Base-by-base conservation (phyloP, 2,888 invertebrate genomes). In the Nysson spinosus region DNA sequence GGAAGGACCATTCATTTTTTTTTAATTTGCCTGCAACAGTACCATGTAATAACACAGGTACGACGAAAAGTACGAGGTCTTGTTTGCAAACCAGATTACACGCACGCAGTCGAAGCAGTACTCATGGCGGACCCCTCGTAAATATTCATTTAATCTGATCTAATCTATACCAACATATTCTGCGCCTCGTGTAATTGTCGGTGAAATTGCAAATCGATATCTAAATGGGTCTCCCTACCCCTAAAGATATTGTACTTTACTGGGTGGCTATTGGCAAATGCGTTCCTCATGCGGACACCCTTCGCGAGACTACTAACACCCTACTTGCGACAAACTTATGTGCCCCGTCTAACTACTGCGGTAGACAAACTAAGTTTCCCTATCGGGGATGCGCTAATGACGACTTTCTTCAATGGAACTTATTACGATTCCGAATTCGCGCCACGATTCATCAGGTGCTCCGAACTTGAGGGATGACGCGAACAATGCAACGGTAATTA, bases 171-270 rank as follows among this genome's bases (percentile, higher is more conserved):
- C 67, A 70, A 64, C 69, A 69, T 73, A 75, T 67, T 76, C 79
- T 70, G 70, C 70, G 74, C 68, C 67, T 65, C 68, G 69, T 66
- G 75, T 71, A 73, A 75, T 75, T 77, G 71, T 73, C 74, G 68
- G 70, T 49, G 69, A 76, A 79, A 80, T 79, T 76, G 79, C 66
- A 73, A 79, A 78, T 80, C 80, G 81, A 80, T 80, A 80, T 70
- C 73, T 72, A 75, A 79, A 78, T 73, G 71, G 70, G 43, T 49
- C 52, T 62, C 43, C 43, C 46, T 39, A 26, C 56, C 60, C 51
- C 51, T 32, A 50, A 51, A 57, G 63, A 73, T 71, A 78, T 78
- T 67, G 67, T 69, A 62, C 52, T 73, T 76, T 66, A 64, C 67
- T 46, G 62, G 64, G 55, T 61, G 28, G 65, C 69, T 55, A 65